Percentiles rank a stretch among this genome's conserved stretches.
Evolutionary conservation across 2,888 invertebrate species (phyloP).

Genomic region (Melanophora roralis): DNA sequence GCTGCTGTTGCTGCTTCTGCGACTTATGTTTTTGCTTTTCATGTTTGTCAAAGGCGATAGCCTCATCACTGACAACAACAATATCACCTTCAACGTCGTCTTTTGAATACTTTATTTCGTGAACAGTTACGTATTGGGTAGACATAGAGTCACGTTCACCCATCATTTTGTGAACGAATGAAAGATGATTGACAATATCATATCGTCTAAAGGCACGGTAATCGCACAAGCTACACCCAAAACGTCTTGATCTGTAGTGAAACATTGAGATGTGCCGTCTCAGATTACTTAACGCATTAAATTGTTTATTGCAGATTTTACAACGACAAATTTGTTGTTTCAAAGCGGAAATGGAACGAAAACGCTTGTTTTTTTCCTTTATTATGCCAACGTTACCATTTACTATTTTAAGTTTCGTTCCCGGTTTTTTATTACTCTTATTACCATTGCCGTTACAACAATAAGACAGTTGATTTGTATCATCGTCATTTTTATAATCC

Average conservation of each 20-base stretch:
- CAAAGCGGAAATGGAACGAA: conserved; percentile 48
- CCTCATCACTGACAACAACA: conserved; percentile 69
- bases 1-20: background rate
- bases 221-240: conserved; percentile 85
- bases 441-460: background rate
- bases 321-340: conserved; percentile 74
- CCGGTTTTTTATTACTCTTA: background rate
- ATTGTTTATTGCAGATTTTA: conserved; percentile 75
- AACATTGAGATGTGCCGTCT: conserved; percentile 77
- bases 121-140: conserved; percentile 72
- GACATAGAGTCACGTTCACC: conserved; percentile 78
- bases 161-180: conserved; percentile 80
- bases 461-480: background rate
- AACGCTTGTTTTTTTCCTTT: conserved; percentile 42
- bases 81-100: conserved; percentile 75
- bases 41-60: conserved; percentile 4
- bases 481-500: background rate
- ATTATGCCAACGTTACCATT: conserved; percentile 22
- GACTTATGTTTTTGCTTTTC: background rate
- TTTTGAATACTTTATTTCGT: conserved; percentile 72
- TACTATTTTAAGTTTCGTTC: background rate
- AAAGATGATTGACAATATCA: conserved; percentile 83
- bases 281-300: conserved; percentile 75
- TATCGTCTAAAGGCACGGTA: conserved; percentile 83
- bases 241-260: conserved; percentile 79